Base-by-base conservation (phyloP, 1,140 invertebrate genomes). In the Zaprionus davidi region DNA sequence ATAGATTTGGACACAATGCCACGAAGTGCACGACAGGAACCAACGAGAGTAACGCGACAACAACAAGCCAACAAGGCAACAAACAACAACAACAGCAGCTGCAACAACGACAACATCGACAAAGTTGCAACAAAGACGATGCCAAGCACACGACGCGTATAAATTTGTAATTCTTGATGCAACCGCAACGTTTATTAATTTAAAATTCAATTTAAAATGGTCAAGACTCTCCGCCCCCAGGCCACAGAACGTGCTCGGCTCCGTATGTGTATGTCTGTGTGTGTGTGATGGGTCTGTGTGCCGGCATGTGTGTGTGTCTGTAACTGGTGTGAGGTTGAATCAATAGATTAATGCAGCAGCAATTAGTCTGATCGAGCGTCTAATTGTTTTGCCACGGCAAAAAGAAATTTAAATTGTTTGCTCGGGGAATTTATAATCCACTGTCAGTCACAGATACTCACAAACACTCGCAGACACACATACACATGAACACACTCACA, bases 161-260 rank as follows among this genome's bases (percentile, higher is more conserved):
- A 88, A 90, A 88, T 90, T 88, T 88, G 84, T 88, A 88, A 90
- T 87, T 88, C 84, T 78, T 88, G 84, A 88, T 88, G 85, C 81
- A 90, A 64, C 84, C 85, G 69, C 84, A 79, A 84, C 85, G 85
- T 90, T 88, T 88, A 88, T 88, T 88, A 88, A 88, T 88, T 90
- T 88, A 90, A 88, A 88, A 88, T 88, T 88, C 84, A 88, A 88
- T 88, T 88, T 90, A 82, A 84, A 81, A 84, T 88, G 84, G 81
- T 81, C 85, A 87, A 76, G 85, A 46, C 41, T 56, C 68, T 57
- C 3, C 28, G 53, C 56, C 56, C 31, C 38, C 64, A 59, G 63
- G 41, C 60, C 63, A 56, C 62, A 49, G 36, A 44, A 64, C 55
- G 56, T 64, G 71, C 24, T 5, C 53, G 71, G n/a, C 1, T 17